Evolutionary conservation across 2,113 vertebrate species (phyloP).

Genomic region (Atherinomorus stipes): DNA sequence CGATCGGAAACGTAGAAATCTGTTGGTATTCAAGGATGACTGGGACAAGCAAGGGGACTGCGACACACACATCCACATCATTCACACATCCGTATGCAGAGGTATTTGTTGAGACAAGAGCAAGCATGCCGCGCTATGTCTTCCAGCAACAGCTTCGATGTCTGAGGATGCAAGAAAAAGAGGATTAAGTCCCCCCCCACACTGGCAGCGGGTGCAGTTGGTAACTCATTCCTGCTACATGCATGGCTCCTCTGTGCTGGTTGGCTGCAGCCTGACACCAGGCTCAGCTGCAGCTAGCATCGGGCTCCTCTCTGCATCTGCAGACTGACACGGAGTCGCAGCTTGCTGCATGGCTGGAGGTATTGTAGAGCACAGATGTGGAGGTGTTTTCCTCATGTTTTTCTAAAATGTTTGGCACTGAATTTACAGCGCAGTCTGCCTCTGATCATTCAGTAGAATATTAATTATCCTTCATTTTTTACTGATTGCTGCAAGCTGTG

Average conservation of each 20-base stretch:
- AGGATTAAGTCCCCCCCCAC: conserved; percentile 58
- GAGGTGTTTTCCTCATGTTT: conserved; percentile 30
- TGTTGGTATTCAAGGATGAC: conserved; percentile 59
- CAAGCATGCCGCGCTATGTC: conserved; percentile 49
- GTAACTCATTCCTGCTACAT: conserved; percentile 57
- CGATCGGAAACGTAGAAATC: conserved; percentile 28
- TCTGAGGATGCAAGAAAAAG: conserved; percentile 54
- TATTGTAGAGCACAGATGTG: conserved; percentile 49
- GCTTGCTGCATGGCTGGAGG: conserved; percentile 18
- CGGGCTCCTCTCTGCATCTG: conserved; percentile 40
- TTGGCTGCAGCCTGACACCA: conserved; percentile 45
- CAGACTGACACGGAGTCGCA: conserved; percentile 34
- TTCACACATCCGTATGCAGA: conserved; percentile 55
- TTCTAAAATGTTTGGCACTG: neutral
- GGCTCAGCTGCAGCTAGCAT: conserved; percentile 57
- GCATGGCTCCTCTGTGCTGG: conserved; percentile 42
- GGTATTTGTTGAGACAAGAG: conserved; percentile 57
- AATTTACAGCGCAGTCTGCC: conserved; percentile 30
- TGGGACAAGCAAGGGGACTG: conserved; percentile 70
- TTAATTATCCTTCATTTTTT: conserved; percentile 71
- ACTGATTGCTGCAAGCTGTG: conserved; percentile 41
- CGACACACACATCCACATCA: conserved; percentile 61
- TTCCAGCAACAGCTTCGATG: conserved; percentile 40
- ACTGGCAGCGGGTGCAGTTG: conserved; percentile 49
- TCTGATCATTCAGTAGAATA: conserved; percentile 46